Percentiles rank a stretch among this genome's conserved stretches.
phyloP scores from a whole-genome alignment of 2,797 vertebrate genomes.

The Sebastes hopkinsi region DNA sequence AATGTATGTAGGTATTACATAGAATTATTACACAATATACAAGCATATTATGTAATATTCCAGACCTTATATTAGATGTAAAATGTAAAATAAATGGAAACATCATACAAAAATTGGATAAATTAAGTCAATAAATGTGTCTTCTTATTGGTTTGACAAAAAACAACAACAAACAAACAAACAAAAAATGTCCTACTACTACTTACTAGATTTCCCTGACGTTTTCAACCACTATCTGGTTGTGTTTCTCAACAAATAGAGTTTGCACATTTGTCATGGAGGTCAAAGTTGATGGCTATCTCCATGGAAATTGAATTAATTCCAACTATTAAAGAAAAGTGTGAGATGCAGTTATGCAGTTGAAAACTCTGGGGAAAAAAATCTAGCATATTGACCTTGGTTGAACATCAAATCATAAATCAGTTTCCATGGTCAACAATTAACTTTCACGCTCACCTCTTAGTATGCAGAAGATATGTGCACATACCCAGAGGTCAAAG shows the following conservation, averaged over 20 bases:
- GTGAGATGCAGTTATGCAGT: background rate
- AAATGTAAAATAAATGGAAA: background rate
- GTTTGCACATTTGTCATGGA: background rate
- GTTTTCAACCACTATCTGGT: background rate
- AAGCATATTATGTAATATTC: background rate
- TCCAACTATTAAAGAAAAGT: background rate
- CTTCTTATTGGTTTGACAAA: background rate
- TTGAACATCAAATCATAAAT: too few relatives aligned
- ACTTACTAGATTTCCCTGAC: background rate
- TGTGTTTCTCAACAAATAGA: background rate
- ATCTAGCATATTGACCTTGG: background rate
- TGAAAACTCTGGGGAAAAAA: background rate
- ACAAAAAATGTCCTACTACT: too few relatives aligned
- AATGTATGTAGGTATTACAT: background rate
- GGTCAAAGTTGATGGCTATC: background rate
- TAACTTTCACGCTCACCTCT: background rate
- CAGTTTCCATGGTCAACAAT: background rate
- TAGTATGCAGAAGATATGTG: background rate
- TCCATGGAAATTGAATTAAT: background rate
- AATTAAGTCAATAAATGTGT: background rate
- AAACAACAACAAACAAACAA: background rate
- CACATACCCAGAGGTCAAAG: background rate
- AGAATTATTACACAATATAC: background rate
- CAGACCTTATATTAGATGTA: background rate
- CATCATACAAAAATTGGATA: background rate